phyloP scores from a whole-genome alignment of 2,888 invertebrate genomes.

The Prostheceraeus crozeri region DNA sequence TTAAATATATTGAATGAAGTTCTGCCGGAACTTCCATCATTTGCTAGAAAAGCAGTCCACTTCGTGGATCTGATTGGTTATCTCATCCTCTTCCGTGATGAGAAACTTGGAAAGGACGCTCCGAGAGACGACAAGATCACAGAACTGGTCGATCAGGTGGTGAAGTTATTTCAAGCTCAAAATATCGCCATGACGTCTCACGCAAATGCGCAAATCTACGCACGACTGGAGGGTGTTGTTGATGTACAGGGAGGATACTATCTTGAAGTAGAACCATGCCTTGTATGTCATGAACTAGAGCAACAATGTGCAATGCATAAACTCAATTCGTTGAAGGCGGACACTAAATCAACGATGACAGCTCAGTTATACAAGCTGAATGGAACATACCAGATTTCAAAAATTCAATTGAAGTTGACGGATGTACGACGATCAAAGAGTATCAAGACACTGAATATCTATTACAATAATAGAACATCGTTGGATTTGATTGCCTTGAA shows the following conservation, averaged over 20 bases:
- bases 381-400: no score
- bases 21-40: conserved; percentile 80
- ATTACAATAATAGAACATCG: conserved; percentile 22
- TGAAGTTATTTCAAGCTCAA: conserved; percentile 63
- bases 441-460: conserved; percentile 25
- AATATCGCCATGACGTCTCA: conserved; percentile 79
- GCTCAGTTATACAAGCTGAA: no score
- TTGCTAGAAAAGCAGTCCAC: conserved; percentile 86
- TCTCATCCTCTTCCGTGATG: conserved; percentile 71
- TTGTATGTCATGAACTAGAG: conserved; percentile 95
- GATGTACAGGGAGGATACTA: conserved; percentile 78
- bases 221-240: conserved; percentile 61
- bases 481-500: neutral
- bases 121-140: neutral
- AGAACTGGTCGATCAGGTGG: conserved; percentile 5
- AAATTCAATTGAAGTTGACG: no score
- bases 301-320: conserved; percentile 62
- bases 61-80: conserved; percentile 92
- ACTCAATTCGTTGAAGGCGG: conserved; percentile 52
- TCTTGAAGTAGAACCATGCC: conserved; percentile 88
- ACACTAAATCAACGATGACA: no score
- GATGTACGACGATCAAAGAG: no score
- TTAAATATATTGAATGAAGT: conserved; percentile 79
- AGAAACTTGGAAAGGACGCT: conserved; percentile 10
- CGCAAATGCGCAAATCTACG: conserved; percentile 87